phyloP scores from a whole-genome alignment of 2,888 invertebrate species.

The Drosophila pseudotalamancana region DNA sequence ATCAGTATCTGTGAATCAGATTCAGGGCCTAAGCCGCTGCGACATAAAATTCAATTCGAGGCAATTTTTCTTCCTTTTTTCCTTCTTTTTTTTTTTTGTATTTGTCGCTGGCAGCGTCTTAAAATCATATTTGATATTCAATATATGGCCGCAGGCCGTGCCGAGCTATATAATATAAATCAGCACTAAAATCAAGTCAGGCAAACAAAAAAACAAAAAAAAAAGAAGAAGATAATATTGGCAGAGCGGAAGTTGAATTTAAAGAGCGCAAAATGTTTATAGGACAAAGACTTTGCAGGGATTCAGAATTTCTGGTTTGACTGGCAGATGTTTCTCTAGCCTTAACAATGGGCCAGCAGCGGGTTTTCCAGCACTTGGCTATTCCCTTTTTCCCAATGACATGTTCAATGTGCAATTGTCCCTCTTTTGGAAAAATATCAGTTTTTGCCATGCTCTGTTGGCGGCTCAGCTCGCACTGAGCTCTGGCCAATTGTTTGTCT shows the following conservation, averaged over 20 bases:
- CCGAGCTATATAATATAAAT: constrained; percentile 52
- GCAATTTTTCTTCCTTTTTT: constrained; percentile 44
- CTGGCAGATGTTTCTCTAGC: constrained; percentile 54
- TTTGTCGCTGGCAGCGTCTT: constrained; percentile 21
- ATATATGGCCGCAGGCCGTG: constrained; percentile 43
- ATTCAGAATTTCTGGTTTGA: constrained; percentile 1
- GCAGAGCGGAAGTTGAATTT: constrained; percentile 61
- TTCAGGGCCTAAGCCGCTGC: constrained; percentile 41
- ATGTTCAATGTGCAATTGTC: constrained; percentile 64
- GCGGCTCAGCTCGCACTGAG: constrained; percentile 14
- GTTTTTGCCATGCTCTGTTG: constrained; percentile 59
- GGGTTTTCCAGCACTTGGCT: too few relatives aligned
- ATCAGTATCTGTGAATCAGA: constrained; percentile 1
- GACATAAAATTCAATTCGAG: constrained; percentile 71
- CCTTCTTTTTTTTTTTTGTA: constrained; percentile 5
- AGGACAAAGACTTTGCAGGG: constrained; percentile 39
- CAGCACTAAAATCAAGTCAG: constrained; percentile 56
- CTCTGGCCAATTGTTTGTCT: constrained; percentile 41
- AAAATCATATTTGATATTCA: constrained; percentile 71
- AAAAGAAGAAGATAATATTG: background rate
- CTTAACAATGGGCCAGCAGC: constrained; percentile 50
- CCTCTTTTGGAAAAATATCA: constrained; percentile 46
- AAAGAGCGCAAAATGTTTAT: constrained; percentile 30
- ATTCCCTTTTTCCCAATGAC: constrained; percentile 16
- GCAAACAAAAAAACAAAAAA: background rate